Base-by-base conservation (phyloP, 1,140 invertebrate species). In the Caenorhabditis latens region DNA sequence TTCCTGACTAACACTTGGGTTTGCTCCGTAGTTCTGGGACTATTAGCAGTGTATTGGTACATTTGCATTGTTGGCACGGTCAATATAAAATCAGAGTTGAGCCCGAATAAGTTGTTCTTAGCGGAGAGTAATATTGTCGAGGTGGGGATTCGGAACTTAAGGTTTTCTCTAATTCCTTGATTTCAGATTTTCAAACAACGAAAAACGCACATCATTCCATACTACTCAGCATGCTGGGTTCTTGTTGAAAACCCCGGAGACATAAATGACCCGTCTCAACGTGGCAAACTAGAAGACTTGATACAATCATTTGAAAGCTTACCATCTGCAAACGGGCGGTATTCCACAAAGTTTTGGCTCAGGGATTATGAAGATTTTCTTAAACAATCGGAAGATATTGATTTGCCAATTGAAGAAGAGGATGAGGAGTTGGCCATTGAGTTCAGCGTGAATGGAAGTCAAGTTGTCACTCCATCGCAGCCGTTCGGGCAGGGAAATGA, bases 171-270 rank as follows among this genome's bases (percentile, higher is more conserved):
- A 43, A 16, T 40, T 8, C n/a, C 6, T 16, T 4, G 5, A 50
- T 88, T 90, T 84, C 40, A 91, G 90, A 88, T 92, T 42, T 86
- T 91, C 50, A 90, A 90, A 9, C 58, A 90, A 42, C 87, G 90
- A 16, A 90, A 92, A 43, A 83, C 90, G 82, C 93, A 90, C 65
- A 90, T 92, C n/a, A 89, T 91, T 43, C 91, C 91, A 5, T 91
- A 89, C 75, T 92, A 92, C 63, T 88, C 89, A 8, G 87, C 91
- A 46, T 89, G 88, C 46, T 90, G 93, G 58, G 87, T 92, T 58
- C 91, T 92, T 46, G 91, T 92, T 8, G 90, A 93, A 71, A 89
- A 90, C 19, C 92, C 91, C 9, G 91, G 91, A 43, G 92, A 92
- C 82, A 86, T 92, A 40, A 82, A 86, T 14, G 83, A 90, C 13